Conservation (phyloP, 2,888 invertebrate species). For the Lasioglossum zephyrum region DNA sequence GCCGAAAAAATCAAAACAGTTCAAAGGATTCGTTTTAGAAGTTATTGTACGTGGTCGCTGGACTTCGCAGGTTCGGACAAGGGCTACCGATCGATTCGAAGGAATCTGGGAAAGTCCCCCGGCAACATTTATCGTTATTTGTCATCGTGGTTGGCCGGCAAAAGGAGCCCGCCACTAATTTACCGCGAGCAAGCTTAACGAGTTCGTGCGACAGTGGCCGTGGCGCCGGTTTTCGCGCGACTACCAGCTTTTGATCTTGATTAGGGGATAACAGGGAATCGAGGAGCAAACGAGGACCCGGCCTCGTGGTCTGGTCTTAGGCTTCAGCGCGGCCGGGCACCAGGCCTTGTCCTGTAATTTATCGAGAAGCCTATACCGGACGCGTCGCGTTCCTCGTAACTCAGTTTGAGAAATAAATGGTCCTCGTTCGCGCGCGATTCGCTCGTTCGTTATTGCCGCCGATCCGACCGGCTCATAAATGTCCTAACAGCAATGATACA, state of each 20-base stretch:
- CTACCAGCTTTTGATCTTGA: conserved; percentile 55
- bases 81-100: not conserved
- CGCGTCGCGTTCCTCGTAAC: conserved; percentile 57
- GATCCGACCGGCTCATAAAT: conserved; percentile 45
- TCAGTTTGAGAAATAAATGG: conserved; percentile 63
- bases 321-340: conserved; percentile 8
- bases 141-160: conserved; percentile 31
- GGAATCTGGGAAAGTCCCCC: conserved; percentile 5
- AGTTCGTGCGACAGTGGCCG: conserved; percentile 22
- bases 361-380: conserved; percentile 50
- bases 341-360: conserved; percentile 45
- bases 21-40: not conserved
- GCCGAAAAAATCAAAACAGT: not conserved
- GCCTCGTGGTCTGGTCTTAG: not conserved
- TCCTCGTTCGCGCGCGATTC: conserved; percentile 10
- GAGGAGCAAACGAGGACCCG: conserved; percentile 33
- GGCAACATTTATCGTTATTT: conserved; percentile 46
- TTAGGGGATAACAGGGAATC: conserved; percentile 44
- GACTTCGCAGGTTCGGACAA: not conserved
- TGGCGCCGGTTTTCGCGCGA: conserved; percentile 32
- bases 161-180: conserved; percentile 38
- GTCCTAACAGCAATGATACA: conserved; percentile 32
- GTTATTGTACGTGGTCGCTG: not conserved
- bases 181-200: conserved; percentile 34
- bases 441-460: conserved; percentile 19